These are phyloP conservation scores for Tympanoctomys barrerae DNA, from an alignment of 2,797 vertebrate species.

Conservation along the genomic window DNA sequence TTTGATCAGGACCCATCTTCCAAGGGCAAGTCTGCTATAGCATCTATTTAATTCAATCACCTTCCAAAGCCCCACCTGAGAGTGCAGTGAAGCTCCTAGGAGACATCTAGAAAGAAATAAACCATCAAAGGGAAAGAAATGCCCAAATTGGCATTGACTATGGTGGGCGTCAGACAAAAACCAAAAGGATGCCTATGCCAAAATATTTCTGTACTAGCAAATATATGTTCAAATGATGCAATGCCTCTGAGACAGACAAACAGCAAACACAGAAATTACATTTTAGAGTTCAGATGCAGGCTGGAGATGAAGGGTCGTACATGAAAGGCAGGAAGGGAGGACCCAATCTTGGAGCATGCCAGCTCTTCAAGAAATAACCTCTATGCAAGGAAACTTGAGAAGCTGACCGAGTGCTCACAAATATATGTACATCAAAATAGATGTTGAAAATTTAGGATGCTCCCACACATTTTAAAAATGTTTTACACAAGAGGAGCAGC, in stretches of 20 bases:
- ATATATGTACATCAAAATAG: constrained; percentile 64
- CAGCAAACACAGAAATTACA: background rate
- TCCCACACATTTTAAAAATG: constrained; percentile 70
- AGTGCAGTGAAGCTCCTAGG: too few species aligned
- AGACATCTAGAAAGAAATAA: background rate
- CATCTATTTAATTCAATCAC: background rate
- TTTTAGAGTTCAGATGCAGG: constrained; percentile 20
- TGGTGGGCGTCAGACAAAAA: constrained; percentile 28
- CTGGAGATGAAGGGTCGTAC: background rate
- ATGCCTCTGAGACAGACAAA: background rate
- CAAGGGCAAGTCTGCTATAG: background rate
- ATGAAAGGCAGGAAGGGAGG: background rate
- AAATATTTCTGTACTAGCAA: constrained; percentile 1
- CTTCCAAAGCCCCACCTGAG: background rate
- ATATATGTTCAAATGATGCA: constrained; percentile 3
- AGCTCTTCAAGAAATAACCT: constrained; percentile 43
- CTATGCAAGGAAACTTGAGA: constrained; percentile 43
- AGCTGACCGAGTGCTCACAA: constrained; percentile 57
- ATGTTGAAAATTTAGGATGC: constrained; percentile 72
- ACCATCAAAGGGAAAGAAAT: background rate
- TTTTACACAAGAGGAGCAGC: constrained; percentile 67
- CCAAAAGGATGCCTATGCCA: background rate
- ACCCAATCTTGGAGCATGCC: background rate
- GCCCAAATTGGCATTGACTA: background rate
- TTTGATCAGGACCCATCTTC: background rate